Conservation (phyloP, 2,797 vertebrate genomes). For the Melanogrammus aeglefinus region DNA sequence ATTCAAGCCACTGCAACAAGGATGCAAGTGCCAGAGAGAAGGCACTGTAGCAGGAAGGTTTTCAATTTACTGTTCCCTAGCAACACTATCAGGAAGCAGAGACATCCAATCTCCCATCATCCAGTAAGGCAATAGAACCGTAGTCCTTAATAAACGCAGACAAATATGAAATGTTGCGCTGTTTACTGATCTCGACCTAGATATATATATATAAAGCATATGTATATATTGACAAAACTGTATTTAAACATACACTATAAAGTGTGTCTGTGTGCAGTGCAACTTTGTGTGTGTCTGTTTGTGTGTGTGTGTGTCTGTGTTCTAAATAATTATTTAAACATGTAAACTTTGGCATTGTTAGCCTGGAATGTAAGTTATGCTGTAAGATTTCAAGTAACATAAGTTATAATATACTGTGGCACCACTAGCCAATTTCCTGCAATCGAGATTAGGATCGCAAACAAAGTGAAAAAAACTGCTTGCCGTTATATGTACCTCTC, state of each 20-base stretch:
- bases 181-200: background rate
- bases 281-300: too few relatives aligned
- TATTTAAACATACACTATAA: background rate
- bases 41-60: conserved; percentile 12
- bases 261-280: background rate
- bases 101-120: conserved; percentile 19
- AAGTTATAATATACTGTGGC: background rate
- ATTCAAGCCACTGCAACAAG: conserved; percentile 20
- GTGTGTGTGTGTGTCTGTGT: background rate
- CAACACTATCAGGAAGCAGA: conserved; percentile 40
- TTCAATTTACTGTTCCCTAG: conserved; percentile 52
- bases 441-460: background rate
- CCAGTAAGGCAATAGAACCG: conserved; percentile 27
- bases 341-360: too few relatives aligned
- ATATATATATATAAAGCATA: background rate
- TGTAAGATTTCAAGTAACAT: background rate
- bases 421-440: background rate
- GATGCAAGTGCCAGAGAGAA: conserved; percentile 15
- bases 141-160: conserved; percentile 19
- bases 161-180: conserved; percentile 7
- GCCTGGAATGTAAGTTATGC: too few relatives aligned
- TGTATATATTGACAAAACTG: background rate
- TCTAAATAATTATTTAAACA: too few relatives aligned
- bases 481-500: background rate
- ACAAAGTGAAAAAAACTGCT: background rate